Conservation (phyloP, 2,797 vertebrate species). For the Limosa lapponica region DNA sequence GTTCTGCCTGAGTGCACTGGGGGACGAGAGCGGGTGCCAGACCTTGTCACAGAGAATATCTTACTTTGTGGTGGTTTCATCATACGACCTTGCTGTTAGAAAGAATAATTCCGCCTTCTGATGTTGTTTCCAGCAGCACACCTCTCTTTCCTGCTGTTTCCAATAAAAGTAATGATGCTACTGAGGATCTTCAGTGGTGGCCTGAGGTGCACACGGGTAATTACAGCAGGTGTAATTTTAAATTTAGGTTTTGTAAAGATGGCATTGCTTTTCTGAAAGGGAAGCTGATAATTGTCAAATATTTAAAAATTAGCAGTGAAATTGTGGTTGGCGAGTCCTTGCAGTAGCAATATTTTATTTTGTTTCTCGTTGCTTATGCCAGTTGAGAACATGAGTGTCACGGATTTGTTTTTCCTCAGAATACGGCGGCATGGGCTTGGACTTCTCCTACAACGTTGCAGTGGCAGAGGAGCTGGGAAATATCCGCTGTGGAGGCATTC, state of each 20-base stretch:
- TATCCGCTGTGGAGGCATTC: slow-evolving; percentile 85
- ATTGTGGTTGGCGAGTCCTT: neutral
- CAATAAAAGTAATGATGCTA: neutral
- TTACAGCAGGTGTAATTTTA: neutral
- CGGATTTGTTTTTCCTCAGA: slow-evolving; percentile 71
- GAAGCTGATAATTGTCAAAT: neutral
- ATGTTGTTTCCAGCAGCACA: neutral
- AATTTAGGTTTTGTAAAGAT: neutral
- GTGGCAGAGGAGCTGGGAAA: slow-evolving; percentile 88
- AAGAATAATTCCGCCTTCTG: neutral
- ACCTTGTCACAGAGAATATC: neutral
- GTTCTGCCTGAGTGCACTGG: accelerated
- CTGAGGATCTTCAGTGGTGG: neutral
- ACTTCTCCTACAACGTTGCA: slow-evolving; percentile 89
- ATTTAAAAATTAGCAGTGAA: neutral
- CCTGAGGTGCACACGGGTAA: neutral
- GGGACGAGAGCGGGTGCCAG: neutral
- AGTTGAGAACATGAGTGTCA: neutral
- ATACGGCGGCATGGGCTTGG: slow-evolving; percentile 88
- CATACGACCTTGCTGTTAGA: neutral
- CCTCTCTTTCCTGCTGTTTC: neutral
- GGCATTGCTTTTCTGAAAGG: neutral
- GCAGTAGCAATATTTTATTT: neutral
- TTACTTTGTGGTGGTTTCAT: neutral
- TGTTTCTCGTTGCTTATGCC: neutral